Base-by-base conservation (phyloP, 2,113 vertebrate genomes). In the Alethe diademata region DNA sequence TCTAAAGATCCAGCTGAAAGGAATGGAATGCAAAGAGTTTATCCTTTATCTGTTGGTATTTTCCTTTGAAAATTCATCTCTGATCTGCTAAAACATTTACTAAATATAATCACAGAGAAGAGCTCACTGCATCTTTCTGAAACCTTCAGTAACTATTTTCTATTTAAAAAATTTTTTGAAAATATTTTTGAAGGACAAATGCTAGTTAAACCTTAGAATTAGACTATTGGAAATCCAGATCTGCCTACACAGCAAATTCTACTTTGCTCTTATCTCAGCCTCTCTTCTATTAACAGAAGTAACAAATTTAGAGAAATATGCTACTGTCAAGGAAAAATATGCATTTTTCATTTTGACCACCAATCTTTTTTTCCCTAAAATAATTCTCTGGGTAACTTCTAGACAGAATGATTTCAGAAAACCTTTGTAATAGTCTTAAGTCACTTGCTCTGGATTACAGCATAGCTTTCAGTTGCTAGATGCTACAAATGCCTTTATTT, bases 1-100 rank as follows among this genome's bases (percentile, higher is more conserved):
- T 92, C 87, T 93, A 76, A 95, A 92, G 38, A 92, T 62, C 83
- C 62, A 91, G 51, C 61, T 83, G 86, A 90, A 92, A 69, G 80
- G 88, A 93, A 95, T 73, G 88, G 73, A 96, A 86, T 81, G 83
- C 14, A 54, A 93, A 78, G 56, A 58, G 47, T 78, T 86, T 83
- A 67, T 92, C 88, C 93, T 82, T 88, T 89, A 74, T 94, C 91
- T 91, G 35, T 36, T 62, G 67, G 47, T 70, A 88, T 85, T 72
- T 80, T 91, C 57, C 56, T 82, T 70, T 69, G 67, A 79, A 94
- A 93, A 88, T 50, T 62, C 54, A 83, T 23, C 38, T 73, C 58
- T 54, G 29, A 47, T 61, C 12, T 50, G 82, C 62, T 54, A 43
- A 69, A 90, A 65, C 18, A 31, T 54, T 75, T 75, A 57, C 43